Conservation (phyloP, 2,888 invertebrate species). For the Alsophila aescularia region DNA sequence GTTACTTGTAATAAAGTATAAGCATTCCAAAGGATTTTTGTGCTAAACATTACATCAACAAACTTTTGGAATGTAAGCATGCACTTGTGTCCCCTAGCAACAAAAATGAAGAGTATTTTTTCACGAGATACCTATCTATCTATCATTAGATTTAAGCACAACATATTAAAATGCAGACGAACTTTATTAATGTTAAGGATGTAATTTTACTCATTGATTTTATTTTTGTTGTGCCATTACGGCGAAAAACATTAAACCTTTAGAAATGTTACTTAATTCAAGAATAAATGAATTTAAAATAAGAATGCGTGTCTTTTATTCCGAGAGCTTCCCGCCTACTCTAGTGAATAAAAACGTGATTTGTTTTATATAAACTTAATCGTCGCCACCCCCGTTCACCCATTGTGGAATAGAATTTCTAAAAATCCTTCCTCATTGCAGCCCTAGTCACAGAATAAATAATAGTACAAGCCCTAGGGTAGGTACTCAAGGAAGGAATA, state of each 20-base stretch:
- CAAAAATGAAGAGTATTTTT: background rate
- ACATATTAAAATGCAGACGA: background rate
- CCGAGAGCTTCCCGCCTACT: background rate
- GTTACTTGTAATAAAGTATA: slow-evolving; percentile 12
- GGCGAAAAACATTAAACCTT: slow-evolving; percentile 30
- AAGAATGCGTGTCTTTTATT: slow-evolving; percentile 3
- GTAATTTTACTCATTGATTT: slow-evolving; percentile 28
- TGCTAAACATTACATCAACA: slow-evolving; percentile 6
- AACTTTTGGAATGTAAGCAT: slow-evolving; percentile 20
- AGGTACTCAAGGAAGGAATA: no score
- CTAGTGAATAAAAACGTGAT: no score
- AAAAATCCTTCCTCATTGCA: no score
- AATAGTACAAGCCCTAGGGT: no score
- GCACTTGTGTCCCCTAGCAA: background rate
- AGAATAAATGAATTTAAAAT: slow-evolving; percentile 36
- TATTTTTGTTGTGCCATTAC: slow-evolving; percentile 29
- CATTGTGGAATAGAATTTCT: no score
- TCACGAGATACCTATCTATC: background rate
- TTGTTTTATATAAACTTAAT: no score
- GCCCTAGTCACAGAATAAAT: no score
- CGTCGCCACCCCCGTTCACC: no score
- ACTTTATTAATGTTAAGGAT: slow-evolving; percentile 15
- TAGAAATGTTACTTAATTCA: slow-evolving; percentile 37
- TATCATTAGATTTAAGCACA: background rate
- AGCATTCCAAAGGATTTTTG: slow-evolving; percentile 24